Base-by-base conservation (phyloP, 1,140 invertebrate genomes). In the Xylocopa sonorina region DNA sequence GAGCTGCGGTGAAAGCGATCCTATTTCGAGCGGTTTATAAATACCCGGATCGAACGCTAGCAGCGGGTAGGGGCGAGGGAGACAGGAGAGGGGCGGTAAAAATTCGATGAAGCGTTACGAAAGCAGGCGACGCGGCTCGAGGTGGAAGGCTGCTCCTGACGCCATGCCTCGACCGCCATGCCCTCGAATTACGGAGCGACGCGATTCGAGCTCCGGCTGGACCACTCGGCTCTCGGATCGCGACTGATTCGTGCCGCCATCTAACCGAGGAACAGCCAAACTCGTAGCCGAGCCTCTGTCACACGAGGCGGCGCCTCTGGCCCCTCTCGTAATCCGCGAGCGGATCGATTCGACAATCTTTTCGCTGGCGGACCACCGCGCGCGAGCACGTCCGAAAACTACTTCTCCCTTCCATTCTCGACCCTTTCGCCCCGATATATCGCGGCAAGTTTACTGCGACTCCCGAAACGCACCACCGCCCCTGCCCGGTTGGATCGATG, bases 231-330 rank as follows among this genome's bases (percentile, higher is more conserved):
- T 75, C 60, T 55, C 58, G 62, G 71, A 80, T 77, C 66, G 5
- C 83, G 88, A 92, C 89, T 81, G 89, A 85, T 87, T 83, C 51
- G 88, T 89, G 91, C 63, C 87, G 92, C 92, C 92, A 92, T 93
- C 92, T 92, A 87, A 38, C 83, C 58, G 53, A 9, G 38, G 50
- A 75, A 77, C 71, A 76, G 21, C 64, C 73, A 93, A 93, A 82
- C 80, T 82, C 77, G 67, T 91, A 78, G 82, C 64, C 74, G 68
- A 80, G 72, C 85, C 87, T 83, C 75, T 62, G 87, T 89, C 88
- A 91, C 90, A 89, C 88, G 90, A 86, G 86, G 86, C 76, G 12
- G 43, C 72, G 57, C 16, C 21, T 27, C 46, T 34, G 16, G 27
- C 12, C 3, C 1, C 24, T 12, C 46, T 18, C 38, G 24, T 21